Evolutionary conservation across 2,888 invertebrate species (phyloP), one percentile per base, ranked within the genome.

Genomic region (Chelonus formosanus): DNA sequence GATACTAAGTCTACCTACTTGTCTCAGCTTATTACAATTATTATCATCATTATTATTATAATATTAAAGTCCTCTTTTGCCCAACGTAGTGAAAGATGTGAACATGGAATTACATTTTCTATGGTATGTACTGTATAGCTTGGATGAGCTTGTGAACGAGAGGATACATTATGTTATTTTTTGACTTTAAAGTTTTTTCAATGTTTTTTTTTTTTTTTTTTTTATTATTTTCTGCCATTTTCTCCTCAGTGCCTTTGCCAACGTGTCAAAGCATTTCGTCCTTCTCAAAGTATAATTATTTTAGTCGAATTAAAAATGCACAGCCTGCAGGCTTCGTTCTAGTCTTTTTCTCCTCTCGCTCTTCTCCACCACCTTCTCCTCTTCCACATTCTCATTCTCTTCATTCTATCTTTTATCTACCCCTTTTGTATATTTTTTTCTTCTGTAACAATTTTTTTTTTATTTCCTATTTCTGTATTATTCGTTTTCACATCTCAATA

Each of bases 221-320:
- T 63, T 58, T 47, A 52, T 57, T 44, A 62, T 45, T 65, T 67
- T 68, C 65, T 67, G 63, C 65, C 45, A 43, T 45, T 48, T 10
- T 54, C 59, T 50, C 52, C 50, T 36, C 36, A 52, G 40, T 60
- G 74, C 76, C 76, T 79, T 78, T 78, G 75, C 40, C 76, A 76
- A 67, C 74, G 74, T 77, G 78, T 80, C 80, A 80, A 80, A 81
- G 80, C 79, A 74, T 74, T 74, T 73, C 65, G 75, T 73, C 73
- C 77, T 79, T 77, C 79, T 79, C 78, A 80, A 78, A 80, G 79
- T 79, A 78, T 80, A 80, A 81, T 81, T 81, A 81, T 80, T 81
- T 80, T 80, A 80, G 79, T 77, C 79, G 77, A 80, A 79, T 80
- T 80, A 80, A 80, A 80, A 80, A 80, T 80, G 76, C 78, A 80